phyloP scores from a whole-genome alignment of 2,113 vertebrate species.

The Cebus imitator region DNA sequence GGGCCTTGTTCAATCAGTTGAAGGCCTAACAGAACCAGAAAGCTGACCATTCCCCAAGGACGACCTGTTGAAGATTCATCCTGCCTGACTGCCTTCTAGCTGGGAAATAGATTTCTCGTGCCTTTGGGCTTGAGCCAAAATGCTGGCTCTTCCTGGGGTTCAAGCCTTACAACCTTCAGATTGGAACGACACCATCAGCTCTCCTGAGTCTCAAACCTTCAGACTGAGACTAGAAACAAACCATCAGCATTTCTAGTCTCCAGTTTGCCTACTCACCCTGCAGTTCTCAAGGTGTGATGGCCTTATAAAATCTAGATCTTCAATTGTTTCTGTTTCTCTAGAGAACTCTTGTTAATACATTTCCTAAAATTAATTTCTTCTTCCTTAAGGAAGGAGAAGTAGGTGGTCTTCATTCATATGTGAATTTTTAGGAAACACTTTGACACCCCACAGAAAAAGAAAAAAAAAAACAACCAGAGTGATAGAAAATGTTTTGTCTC shows the following conservation, averaged over 20 bases:
- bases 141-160: neutral
- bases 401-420: neutral
- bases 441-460: neutral
- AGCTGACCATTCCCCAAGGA: neutral
- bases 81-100: neutral
- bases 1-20: neutral
- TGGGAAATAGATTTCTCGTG: neutral
- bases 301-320: neutral
- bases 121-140: neutral
- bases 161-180: neutral
- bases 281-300: too few relatives aligned
- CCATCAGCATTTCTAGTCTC: neutral
- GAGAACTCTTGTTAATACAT: neutral
- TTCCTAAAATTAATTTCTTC: neutral
- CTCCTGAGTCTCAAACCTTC: neutral
- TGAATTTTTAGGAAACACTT: neutral
- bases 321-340: neutral
- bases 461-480: neutral
- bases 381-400: neutral
- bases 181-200: neutral
- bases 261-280: neutral
- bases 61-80: neutral
- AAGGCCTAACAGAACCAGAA: neutral
- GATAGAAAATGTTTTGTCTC: neutral
- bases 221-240: neutral